Base-by-base conservation (phyloP, 1,140 invertebrate species). In the Mactra quadrangularis region DNA sequence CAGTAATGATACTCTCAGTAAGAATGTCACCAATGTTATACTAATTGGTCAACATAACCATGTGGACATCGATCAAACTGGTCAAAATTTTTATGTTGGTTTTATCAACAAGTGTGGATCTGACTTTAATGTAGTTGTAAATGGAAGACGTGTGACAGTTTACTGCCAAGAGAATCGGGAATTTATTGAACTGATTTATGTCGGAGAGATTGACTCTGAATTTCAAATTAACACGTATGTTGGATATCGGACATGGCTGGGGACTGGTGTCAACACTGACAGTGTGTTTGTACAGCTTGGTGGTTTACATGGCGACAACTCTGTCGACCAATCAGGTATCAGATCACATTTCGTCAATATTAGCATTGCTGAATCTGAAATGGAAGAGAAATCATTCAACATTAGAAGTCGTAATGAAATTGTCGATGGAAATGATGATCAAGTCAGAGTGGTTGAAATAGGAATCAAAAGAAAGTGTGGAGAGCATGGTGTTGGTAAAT, bases 401-500 rank as follows among this genome's bases (percentile, higher is more conserved):
- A 41, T 41, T 15, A 41, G 15, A 41, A 15, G 38, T 41, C 6
- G 38, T 41, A 41, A 41, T 41, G 15, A 41, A 15, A 41, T 41
- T 15, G 15, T 41, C 15, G 38, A 41, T 41, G 38, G 15, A 7
- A 41, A 41, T 41, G 38, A 7, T 41, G 38, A 41, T 7, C 38
- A 41, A 41, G 50, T 66, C 1, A 57, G 38, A 33, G 75, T 66
- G 33, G 52, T 78, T 41, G 75, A 78, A 68, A 66, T 78, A 13
- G 75, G 45, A 19, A 60, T 78, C 0, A 55, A 25, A 55, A 35
- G 66, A 41, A 53, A 41, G 22, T 78, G 75, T 68, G 19, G 1
- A 53, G 35, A n/a, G 33, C 60, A 38, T 22, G 22, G 41, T n/a
- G 15, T 78, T 35, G 31, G 25, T 6, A 53, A 50, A 25, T 64